phyloP scores from a whole-genome alignment of 2,113 vertebrate genomes.

The Charadrius vociferus region DNA sequence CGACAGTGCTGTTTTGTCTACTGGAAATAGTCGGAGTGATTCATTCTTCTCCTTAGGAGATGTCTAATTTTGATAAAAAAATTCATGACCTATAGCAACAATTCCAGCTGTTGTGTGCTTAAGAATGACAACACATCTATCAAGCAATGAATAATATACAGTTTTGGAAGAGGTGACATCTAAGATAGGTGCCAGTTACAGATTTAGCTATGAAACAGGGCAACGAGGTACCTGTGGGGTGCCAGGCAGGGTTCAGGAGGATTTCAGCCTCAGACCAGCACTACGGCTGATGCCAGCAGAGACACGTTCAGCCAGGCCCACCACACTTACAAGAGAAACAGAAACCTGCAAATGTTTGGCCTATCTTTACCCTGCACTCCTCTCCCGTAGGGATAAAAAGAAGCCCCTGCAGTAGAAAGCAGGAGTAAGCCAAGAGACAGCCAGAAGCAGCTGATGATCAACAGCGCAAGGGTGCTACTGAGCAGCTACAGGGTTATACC shows the following conservation, averaged over 20 bases:
- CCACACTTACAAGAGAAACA: neutral
- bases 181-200: neutral
- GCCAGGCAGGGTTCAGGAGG: neutral
- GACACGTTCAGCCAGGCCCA: neutral
- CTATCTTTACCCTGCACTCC: fast-evolving
- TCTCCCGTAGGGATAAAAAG: neutral
- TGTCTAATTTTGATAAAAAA: neutral
- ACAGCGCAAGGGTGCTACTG: neutral
- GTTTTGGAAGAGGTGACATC: neutral
- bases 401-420: fast-evolving
- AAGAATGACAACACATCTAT: neutral
- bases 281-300: neutral
- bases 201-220: neutral
- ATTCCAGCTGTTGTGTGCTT: neutral
- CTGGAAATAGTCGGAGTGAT: neutral
- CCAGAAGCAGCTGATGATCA: neutral
- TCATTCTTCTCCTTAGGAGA: neutral
- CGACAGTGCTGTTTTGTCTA: neutral
- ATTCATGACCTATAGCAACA: neutral
- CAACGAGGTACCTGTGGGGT: neutral
- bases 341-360: neutral
- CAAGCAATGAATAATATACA: neutral
- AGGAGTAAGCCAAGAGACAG: neutral
- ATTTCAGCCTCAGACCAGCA: neutral
- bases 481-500: neutral